These are phyloP conservation scores for Oncorhynchus keta DNA, from an alignment of 2,113 vertebrate genomes.

Conservation along the genomic window DNA sequence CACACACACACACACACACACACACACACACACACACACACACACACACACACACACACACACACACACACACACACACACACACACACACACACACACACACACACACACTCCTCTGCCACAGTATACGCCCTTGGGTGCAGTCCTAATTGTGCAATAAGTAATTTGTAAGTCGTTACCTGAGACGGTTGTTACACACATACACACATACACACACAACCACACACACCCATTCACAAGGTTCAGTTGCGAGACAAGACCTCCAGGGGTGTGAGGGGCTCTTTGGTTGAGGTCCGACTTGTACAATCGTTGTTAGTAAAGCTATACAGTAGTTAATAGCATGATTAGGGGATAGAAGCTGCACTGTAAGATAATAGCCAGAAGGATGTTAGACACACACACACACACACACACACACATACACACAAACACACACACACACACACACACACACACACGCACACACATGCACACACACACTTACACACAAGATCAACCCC, in stretches of 20 bases:
- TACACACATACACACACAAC: too few species aligned
- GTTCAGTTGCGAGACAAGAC: neutral
- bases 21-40: neutral
- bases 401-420: neutral
- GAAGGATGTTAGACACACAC: constrained; percentile 17
- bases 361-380: constrained; percentile 13
- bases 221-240: too few species aligned
- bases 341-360: neutral
- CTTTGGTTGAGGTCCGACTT: neutral
- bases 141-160: too few species aligned
- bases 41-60: neutral
- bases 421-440: neutral
- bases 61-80: neutral
- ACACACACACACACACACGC: constrained; percentile 2
- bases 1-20: neutral
- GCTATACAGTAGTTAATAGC: neutral
- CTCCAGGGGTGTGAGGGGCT: neutral
- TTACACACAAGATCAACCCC: neutral
- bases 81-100: neutral
- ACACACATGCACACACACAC: constrained; percentile 12
- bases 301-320: neutral
- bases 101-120: neutral
- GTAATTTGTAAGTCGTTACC: too few species aligned
- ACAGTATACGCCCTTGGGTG: neutral
- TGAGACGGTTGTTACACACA: too few species aligned